Evolutionary conservation across 2,888 invertebrate genomes (phyloP).

Genomic region (Abscondita cerata): DNA sequence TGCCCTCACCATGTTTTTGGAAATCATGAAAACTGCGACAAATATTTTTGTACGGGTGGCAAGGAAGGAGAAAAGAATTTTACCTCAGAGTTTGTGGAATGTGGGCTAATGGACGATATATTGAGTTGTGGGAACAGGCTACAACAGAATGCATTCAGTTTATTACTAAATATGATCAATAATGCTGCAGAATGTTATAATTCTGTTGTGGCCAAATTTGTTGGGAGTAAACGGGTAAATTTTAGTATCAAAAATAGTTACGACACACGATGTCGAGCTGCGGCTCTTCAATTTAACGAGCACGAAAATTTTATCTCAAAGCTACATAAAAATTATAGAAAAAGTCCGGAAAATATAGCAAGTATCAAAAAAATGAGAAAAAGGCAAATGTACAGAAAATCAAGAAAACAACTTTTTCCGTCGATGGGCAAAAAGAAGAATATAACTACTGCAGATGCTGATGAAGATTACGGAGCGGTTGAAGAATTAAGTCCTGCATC

Average conservation of each 20-base stretch:
- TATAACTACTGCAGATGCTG: not conserved
- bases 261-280: slow-evolving; percentile 5
- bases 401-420: slow-evolving; percentile 1
- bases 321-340: not conserved
- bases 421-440: slow-evolving; percentile 1
- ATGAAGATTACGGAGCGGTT: slow-evolving; percentile 14
- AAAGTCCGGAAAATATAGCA: not conserved
- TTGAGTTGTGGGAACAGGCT: not conserved
- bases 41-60: not conserved
- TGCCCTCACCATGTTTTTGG: not conserved
- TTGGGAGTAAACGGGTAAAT: slow-evolving; percentile 1
- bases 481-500: not conserved
- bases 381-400: not conserved
- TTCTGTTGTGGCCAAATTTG: not conserved
- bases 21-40: not conserved
- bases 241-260: slow-evolving; percentile 4
- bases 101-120: not conserved
- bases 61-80: not conserved
- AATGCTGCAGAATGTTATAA: not conserved
- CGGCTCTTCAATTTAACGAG: not conserved
- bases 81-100: not conserved
- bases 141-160: slow-evolving; percentile 5
- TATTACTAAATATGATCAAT: slow-evolving; percentile 2
- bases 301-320: not conserved
- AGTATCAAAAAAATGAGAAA: too few relatives aligned